Evolutionary conservation across 2,113 vertebrate genomes (phyloP), one percentile per base, ranked within the genome.

Genomic region (Cyprinodon brontotheroides): DNA sequence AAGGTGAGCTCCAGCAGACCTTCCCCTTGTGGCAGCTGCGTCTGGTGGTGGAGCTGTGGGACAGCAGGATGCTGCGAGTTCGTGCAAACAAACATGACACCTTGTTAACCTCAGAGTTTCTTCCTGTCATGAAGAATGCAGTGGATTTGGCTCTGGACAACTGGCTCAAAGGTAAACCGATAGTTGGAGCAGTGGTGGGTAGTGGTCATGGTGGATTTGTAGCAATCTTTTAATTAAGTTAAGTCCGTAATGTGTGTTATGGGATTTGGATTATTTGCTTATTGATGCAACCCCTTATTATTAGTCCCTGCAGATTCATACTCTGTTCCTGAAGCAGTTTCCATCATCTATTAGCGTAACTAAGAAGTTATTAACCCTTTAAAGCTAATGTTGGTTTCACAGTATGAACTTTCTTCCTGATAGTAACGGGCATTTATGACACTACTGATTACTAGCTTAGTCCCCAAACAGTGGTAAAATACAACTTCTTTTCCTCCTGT

Each of bases 1-100:
- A 91, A 37, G 87, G 87, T 14, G 94, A 97, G 48, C 92, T 96
- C 87, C 93, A 92, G 0, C 96, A 98, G 85, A 98, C 96, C 0
- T 98, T 97, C 50, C 94, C 96, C 13, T 90, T 99, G 76, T 98
- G 97, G 96, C 97, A 99, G 93, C 94, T 99, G 75, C 97, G 96
- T 78, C 89, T 99, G 89, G 96, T 99, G 71, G 88, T 98, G 79
- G 97, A 98, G 62, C 90, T 98, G 77, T 98, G 97, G 82, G 95
- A 95, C 82, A 96, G 96, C 74, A 84, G 95, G 39, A 94, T 94
- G 78, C 95, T 96, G 68, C 94, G 94, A 84, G 94, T 94, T 36
- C 93, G 78, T 80, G 88, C 77, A 14, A 68, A 65, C 37, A 47
- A 48, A 84, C 92, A 61, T 77, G 93, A n/a, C 0, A 94, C 97